Percentiles rank a stretch among this genome's conserved stretches.
phyloP scores from a whole-genome alignment of 2,797 vertebrate species.

The Labeo calbasu region DNA sequence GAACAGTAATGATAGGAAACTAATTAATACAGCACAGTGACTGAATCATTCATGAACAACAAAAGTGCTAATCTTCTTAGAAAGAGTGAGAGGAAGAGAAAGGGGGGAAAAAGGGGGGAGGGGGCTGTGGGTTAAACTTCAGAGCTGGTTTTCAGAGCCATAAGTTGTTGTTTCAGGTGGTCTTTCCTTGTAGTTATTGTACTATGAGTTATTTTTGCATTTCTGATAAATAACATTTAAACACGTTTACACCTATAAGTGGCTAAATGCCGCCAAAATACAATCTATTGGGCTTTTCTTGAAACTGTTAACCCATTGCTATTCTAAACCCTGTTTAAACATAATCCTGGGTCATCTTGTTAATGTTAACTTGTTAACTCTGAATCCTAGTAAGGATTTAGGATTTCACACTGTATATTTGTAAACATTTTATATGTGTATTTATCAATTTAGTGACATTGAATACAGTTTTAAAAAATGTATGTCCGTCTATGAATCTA shows the following conservation, averaged over 20 bases:
- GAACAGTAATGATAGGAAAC: constrained; percentile 68
- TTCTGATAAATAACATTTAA: not conserved
- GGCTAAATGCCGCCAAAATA: not conserved
- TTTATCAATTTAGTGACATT: not conserved
- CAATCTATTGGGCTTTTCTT: not conserved
- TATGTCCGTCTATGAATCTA: not conserved
- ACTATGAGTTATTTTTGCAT: not conserved
- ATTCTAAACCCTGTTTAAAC: not conserved
- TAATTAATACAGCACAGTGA: constrained; percentile 65
- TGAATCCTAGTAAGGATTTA: not conserved
- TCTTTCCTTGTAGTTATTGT: not conserved
- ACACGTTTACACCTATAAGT: not conserved
- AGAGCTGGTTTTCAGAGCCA: not conserved
- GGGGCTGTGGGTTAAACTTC: no score
- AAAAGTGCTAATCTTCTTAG: constrained; percentile 65
- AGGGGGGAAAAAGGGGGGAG: no score
- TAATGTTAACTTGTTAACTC: not conserved
- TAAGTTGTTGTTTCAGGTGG: not conserved
- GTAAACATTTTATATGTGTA: no score
- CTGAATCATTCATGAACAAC: constrained; percentile 71
- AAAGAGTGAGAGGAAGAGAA: constrained; percentile 1
- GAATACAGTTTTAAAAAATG: not conserved
- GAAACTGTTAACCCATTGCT: not conserved
- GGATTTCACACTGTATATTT: not conserved
- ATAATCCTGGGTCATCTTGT: not conserved